These are phyloP conservation scores for Sarcophaga caerulescens DNA, from an alignment of 2,888 invertebrate species.

Conservation along the genomic window DNA sequence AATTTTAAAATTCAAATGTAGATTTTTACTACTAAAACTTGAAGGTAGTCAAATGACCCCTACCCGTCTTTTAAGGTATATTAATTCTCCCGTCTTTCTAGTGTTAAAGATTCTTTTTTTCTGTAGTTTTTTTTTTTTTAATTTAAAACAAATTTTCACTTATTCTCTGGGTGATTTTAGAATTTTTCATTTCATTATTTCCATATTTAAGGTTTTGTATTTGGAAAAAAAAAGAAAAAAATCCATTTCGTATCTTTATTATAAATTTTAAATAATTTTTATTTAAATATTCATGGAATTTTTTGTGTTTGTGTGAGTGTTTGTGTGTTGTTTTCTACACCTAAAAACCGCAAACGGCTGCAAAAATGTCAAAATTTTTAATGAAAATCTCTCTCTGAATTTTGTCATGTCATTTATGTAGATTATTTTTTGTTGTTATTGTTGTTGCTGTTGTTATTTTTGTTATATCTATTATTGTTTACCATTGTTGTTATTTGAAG, in stretches of 20 bases:
- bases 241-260: not conserved
- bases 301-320: not conserved
- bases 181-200: not conserved
- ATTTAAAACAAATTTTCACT: constrained; percentile 52
- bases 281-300: constrained; percentile 41
- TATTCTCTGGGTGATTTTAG: constrained; percentile 37
- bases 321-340: constrained; percentile 14
- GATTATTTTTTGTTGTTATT: no score
- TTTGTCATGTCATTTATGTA: constrained; percentile 37
- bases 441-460: no score
- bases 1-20: no score
- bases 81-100: no score
- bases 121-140: constrained; percentile 17
- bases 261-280: constrained; percentile 18
- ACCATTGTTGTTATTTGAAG: not conserved
- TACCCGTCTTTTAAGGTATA: no score
- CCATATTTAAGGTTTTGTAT: not conserved
- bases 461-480: no score
- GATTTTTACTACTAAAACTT: no score
- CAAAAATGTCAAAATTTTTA: not conserved
- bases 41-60: no score
- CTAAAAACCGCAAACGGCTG: not conserved
- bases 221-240: not conserved
- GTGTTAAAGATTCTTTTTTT: not conserved
- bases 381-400: not conserved